These are phyloP conservation scores for Murina feae DNA, from an alignment of 2,113 vertebrate genomes.

Conservation along the genomic window DNA sequence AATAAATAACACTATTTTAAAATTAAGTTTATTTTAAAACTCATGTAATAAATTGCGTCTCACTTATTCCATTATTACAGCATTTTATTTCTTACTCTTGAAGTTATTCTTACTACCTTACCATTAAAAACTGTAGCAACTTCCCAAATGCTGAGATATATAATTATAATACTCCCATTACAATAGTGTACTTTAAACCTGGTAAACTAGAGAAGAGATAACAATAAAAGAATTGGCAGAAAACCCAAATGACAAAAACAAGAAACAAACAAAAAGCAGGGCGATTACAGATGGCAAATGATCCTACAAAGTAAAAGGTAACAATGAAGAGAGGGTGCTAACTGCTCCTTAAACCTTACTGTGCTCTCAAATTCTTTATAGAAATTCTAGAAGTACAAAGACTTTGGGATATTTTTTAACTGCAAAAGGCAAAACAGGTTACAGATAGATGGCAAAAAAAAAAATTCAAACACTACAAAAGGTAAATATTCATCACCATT, in stretches of 20 bases:
- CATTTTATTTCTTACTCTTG: conserved; percentile 1
- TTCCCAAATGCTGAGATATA: background rate
- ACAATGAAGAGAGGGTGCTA: background rate
- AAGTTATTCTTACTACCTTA: background rate
- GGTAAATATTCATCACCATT: background rate
- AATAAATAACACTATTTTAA: conserved; percentile 35
- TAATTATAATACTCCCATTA: conserved; percentile 6
- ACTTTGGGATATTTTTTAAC: background rate
- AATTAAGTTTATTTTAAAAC: conserved; percentile 38
- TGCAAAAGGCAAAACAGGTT: conserved; percentile 15
- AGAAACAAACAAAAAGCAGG: background rate
- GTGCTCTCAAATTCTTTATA: background rate
- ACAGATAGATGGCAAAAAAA: background rate
- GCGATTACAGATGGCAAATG: background rate
- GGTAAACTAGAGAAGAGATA: background rate
- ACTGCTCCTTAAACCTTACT: background rate
- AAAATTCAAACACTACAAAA: background rate
- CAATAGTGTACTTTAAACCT: conserved; percentile 15
- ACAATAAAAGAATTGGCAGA: background rate
- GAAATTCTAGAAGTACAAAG: conserved; percentile 13
- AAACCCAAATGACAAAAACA: background rate
- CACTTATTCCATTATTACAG: background rate
- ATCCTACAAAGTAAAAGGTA: background rate
- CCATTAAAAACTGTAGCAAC: conserved; percentile 18
- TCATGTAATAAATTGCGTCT: background rate